Evolutionary conservation across 2,888 invertebrate species (phyloP).

Genomic region (Noctuana brunneofusca): DNA sequence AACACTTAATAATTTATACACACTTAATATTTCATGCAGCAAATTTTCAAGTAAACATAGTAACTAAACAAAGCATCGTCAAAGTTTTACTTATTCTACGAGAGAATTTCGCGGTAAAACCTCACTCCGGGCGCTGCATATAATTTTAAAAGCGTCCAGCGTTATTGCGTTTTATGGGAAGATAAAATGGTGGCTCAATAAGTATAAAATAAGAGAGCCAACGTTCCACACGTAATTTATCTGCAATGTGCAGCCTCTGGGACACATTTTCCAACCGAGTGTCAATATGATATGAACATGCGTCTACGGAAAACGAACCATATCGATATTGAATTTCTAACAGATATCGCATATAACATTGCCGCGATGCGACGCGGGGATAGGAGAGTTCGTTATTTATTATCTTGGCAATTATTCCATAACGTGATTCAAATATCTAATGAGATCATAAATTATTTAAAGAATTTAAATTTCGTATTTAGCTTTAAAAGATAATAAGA

Average conservation of each 20-base stretch:
- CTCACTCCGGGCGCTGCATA: slow-evolving; percentile 45
- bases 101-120: slow-evolving; percentile 41
- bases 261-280: slow-evolving; percentile 42
- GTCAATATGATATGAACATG: slow-evolving; percentile 38
- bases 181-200: slow-evolving; percentile 72
- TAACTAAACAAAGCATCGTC: slow-evolving; percentile 15
- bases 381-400: neutral
- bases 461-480: neutral
- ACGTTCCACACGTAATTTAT: slow-evolving; percentile 46
- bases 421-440: neutral
- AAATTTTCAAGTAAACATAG: slow-evolving; percentile 12
- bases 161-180: slow-evolving; percentile 64
- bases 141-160: slow-evolving; percentile 67
- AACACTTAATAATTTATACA: slow-evolving; percentile 2
- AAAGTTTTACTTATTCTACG: slow-evolving; percentile 34
- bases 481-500: neutral
- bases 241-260: slow-evolving; percentile 41
- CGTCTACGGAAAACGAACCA: slow-evolving; percentile 17
- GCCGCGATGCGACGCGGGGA: neutral
- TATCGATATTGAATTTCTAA: slow-evolving; percentile 23
- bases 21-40: slow-evolving; percentile 1
- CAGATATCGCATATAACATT: slow-evolving; percentile 12
- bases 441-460: neutral
- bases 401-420: neutral
- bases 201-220: slow-evolving; percentile 65